phyloP scores from a whole-genome alignment of 2,888 invertebrate genomes.

The Eupithecia inturbata region DNA sequence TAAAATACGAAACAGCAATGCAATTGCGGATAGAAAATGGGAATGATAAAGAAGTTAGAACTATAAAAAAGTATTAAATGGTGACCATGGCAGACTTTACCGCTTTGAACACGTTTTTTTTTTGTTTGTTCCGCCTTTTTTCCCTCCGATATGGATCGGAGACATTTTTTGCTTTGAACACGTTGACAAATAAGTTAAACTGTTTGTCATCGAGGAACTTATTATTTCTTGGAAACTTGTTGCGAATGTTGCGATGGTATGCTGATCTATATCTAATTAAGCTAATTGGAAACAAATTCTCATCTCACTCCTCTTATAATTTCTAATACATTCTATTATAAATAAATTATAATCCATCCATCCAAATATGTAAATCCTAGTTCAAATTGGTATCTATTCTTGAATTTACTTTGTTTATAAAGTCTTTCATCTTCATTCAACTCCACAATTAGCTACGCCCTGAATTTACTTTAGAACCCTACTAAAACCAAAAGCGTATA shows the following conservation, averaged over 20 bases:
- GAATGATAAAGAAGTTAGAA: neutral
- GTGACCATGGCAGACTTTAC: too few relatives aligned
- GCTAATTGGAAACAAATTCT: too few relatives aligned
- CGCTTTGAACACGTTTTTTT: too few relatives aligned
- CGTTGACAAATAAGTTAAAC: too few relatives aligned
- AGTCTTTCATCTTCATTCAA: neutral
- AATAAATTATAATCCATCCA: neutral
- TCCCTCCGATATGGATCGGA: too few relatives aligned
- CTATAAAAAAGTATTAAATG: neutral
- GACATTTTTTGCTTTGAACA: too few relatives aligned
- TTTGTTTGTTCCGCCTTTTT: too few relatives aligned
- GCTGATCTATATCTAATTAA: too few relatives aligned
- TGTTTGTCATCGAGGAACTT: neutral
- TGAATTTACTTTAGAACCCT: slow-evolving; percentile 15
- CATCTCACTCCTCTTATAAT: too few relatives aligned
- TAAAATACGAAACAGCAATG: slow-evolving; percentile 7
- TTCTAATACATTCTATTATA: neutral
- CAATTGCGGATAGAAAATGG: slow-evolving; percentile 5
- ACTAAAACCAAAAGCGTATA: slow-evolving; percentile 12
- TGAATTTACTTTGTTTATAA: neutral
- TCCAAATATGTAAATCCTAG: neutral
- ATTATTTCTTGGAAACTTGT: neutral
- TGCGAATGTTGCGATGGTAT: too few relatives aligned
- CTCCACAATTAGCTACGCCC: neutral
- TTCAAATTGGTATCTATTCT: neutral